Evolutionary conservation across 2,888 invertebrate genomes (phyloP), one percentile per base, ranked within the genome.

Genomic region (Chydorus sphaericus): DNA sequence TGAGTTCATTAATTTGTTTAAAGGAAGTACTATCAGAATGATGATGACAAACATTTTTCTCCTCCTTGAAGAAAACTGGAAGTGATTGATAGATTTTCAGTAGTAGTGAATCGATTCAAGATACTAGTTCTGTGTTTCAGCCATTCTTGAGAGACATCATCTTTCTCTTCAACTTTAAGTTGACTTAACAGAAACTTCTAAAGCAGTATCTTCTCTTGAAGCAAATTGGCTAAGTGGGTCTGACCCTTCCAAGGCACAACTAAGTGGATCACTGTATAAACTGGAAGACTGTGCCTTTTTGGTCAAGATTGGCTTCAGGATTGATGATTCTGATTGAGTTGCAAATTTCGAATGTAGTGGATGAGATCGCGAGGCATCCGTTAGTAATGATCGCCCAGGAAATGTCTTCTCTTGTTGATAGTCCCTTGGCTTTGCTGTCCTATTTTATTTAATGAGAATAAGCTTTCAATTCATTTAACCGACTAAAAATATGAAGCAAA

Each of bases 21-120:
- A 56, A 38, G 30, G 29, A 16, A 18, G 20, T 30, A 18, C 36
- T 23, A 14, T 39, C 29, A 53, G 39, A 29, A 56, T 38, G 20
- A 23, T 28, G n/a, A n/a, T 39, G 16, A 59, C 64, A 62, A 73
- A 85, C 85, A 80, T 76, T 84, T 84, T 68, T 87, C 85, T 60
- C 83, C 83, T 57, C 85, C 85, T 5, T 83, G 79, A 49, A 91
- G 71, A 67, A 86, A 91, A 68, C 90, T 92, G 39, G 90, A 90
- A 2, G 88, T 80, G 61, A 94, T 88, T 1, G 89, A 86, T 29
- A 97, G 71, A 67, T 90, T 92, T 70, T 94, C 93, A 11, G 86
- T 88, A 54, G 96, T 96, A 31, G 91, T 94, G 65, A 85, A 96
- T 69, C 86, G 87, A 62, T 80, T 83, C 11, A 96, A 75, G 66